These are phyloP conservation scores for Emys orbicularis DNA, from an alignment of 2,797 vertebrate genomes.

Conservation along the genomic window DNA sequence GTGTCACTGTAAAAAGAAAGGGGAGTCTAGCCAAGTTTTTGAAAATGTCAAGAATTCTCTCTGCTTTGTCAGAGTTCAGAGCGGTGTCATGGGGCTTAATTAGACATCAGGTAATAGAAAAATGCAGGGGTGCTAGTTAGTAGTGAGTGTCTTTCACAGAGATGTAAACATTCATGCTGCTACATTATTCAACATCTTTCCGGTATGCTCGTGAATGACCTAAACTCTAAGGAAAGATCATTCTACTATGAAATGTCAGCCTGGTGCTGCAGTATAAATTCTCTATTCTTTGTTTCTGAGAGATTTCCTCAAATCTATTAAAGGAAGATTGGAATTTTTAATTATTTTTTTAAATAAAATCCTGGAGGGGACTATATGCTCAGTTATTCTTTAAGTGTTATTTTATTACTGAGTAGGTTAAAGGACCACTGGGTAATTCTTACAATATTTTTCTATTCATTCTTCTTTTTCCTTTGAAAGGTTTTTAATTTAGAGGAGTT, in stretches of 20 bases:
- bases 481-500: slow-evolving; percentile 25
- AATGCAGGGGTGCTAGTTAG: slow-evolving; percentile 74
- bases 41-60: slow-evolving; percentile 78
- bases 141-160: slow-evolving; percentile 73
- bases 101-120: slow-evolving; percentile 76
- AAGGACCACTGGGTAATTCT: slow-evolving; percentile 2
- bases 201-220: slow-evolving; percentile 64
- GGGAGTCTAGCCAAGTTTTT: slow-evolving; percentile 75
- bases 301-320: not conserved
- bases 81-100: slow-evolving; percentile 77
- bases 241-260: slow-evolving; percentile 61
- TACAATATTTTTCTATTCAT: not conserved
- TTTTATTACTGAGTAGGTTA: slow-evolving; percentile 27
- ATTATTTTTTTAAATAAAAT: slow-evolving; percentile 1
- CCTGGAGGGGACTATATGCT: slow-evolving; percentile 2
- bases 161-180: slow-evolving; percentile 72
- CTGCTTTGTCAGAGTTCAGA: slow-evolving; percentile 73
- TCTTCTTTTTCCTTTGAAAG: slow-evolving; percentile 2
- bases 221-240: slow-evolving; percentile 72
- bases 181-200: slow-evolving; percentile 61
- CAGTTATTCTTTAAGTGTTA: slow-evolving; percentile 1
- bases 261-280: slow-evolving; percentile 19
- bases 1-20: slow-evolving; percentile 68
- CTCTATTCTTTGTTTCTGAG: slow-evolving; percentile 22
- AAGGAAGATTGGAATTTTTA: not conserved